These are phyloP conservation scores for Rhopalosiphum maidis DNA, from an alignment of 1,140 invertebrate genomes.

Conservation along the genomic window DNA sequence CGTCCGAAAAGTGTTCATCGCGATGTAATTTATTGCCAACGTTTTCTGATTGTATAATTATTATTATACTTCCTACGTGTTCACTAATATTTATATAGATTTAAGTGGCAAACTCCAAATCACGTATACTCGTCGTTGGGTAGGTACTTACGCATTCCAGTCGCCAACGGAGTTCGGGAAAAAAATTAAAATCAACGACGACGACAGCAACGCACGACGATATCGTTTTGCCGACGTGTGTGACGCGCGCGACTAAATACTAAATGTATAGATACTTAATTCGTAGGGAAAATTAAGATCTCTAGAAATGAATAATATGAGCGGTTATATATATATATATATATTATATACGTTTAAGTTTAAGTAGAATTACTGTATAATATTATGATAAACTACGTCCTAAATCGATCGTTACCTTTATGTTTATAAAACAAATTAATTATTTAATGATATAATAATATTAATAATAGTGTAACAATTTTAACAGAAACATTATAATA, in stretches of 20 bases:
- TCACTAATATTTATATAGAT: not conserved
- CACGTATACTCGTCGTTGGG: not conserved
- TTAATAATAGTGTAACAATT: not conserved
- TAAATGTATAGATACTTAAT: slow-evolving; percentile 26
- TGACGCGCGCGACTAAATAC: not conserved
- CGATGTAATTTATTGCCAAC: not conserved
- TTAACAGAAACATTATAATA: not conserved
- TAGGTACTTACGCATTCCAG: not conserved
- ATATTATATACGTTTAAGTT: not conserved
- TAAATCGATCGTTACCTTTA: slow-evolving; percentile 25
- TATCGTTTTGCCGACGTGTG: not conserved
- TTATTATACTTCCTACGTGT: not conserved
- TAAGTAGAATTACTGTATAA: not conserved
- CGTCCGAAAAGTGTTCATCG: not conserved
- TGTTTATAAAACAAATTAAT: not conserved
- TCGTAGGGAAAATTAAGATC: slow-evolving; percentile 36
- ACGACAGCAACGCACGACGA: not conserved
- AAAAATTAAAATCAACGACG: not conserved
- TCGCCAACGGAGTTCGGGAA: not conserved
- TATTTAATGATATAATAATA: not conserved
- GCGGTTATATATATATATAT: not conserved
- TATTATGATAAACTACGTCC: not conserved
- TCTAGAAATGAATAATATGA: slow-evolving; percentile 30
- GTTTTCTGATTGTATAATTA: slow-evolving; percentile 17
- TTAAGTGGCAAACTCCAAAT: not conserved